Conservation (phyloP, 2,113 vertebrate species). For the Callipepla squamata region DNA sequence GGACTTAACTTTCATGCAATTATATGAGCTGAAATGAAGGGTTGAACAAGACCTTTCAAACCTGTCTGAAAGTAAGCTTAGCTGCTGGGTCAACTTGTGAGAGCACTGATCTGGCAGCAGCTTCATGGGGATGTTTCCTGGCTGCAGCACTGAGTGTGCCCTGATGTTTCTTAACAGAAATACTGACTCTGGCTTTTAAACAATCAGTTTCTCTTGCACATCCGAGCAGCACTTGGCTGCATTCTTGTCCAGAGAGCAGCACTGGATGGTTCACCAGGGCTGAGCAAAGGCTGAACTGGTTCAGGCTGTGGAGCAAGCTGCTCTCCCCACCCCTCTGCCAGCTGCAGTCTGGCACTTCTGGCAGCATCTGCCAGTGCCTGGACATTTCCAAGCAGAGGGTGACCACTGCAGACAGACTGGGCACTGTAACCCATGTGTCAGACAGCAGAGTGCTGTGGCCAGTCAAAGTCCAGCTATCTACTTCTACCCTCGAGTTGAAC, state of each 20-base stretch:
- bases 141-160: not conserved
- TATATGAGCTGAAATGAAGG: not conserved
- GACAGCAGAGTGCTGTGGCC: accelerated
- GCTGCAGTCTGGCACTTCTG: not conserved
- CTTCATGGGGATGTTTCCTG: not conserved
- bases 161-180: not conserved
- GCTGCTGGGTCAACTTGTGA: not conserved
- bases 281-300: not conserved
- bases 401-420: accelerated
- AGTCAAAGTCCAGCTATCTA: not conserved
- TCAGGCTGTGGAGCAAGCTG: not conserved
- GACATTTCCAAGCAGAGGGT: not conserved
- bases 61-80: not conserved
- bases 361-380: not conserved
- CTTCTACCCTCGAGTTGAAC: not conserved
- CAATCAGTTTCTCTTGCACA: not conserved
- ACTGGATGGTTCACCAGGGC: not conserved
- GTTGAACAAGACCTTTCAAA: not conserved
- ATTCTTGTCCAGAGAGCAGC: accelerated
- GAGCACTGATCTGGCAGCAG: slow-evolving; percentile 21
- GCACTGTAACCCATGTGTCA: not conserved
- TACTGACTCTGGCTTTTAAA: not conserved
- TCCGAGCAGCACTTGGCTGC: not conserved
- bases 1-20: not conserved
- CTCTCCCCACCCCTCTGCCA: not conserved